Base-by-base conservation (phyloP, 2,797 vertebrate genomes). In the Ctenochaetus hawaiiensis region DNA sequence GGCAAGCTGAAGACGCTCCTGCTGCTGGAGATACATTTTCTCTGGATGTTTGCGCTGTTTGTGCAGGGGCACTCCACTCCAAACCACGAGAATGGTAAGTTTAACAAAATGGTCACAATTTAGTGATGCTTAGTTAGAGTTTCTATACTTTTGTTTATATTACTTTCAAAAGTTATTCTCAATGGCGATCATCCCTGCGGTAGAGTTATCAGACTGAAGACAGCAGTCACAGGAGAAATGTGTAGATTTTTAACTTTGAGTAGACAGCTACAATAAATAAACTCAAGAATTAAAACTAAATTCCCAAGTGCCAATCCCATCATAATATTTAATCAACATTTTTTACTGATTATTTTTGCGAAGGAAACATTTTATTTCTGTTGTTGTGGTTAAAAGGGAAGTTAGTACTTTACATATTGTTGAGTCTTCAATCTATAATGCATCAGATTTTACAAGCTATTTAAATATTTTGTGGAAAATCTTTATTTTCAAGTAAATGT, bases 71-170 rank as follows among this genome's bases (percentile, higher is more conserved):
- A 82, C 37, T 34, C 73, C 16, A 70, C 30, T 48, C 64, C 78
- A 45, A 70, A 80, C 37, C 73, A 78, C 1, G 77, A 86, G 3
- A 84, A 89, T 34, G 94, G 95, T 95, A 80, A 92, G 94, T 78
- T 67, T 39, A 18, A 34, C 5, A 34, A 34, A 34, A 34, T 34
- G 5, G 30, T 63, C 44, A 34, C 20, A 67, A 20, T 41, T 8
- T 22, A 30, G 14, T 8, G 47, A 8, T 8, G 22, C 5, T 8
- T 23, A 11, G 20, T 41, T 1, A 22, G 44, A 1, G 9, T 47
- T 30, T 30, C 12, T 13, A 3, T 12, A 34, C 1, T 20, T 71
- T 34, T 45, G 17, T 51, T 59, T 11, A 0, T 65, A 56, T 41
- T 16, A 2, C 3, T 20, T 57, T 5, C 30, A 7, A 34, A 34